Percentiles rank a stretch among this genome's conserved stretches.
Conservation (phyloP, 1,140 invertebrate genomes). For the Lepidotrigona ventralis region DNA sequence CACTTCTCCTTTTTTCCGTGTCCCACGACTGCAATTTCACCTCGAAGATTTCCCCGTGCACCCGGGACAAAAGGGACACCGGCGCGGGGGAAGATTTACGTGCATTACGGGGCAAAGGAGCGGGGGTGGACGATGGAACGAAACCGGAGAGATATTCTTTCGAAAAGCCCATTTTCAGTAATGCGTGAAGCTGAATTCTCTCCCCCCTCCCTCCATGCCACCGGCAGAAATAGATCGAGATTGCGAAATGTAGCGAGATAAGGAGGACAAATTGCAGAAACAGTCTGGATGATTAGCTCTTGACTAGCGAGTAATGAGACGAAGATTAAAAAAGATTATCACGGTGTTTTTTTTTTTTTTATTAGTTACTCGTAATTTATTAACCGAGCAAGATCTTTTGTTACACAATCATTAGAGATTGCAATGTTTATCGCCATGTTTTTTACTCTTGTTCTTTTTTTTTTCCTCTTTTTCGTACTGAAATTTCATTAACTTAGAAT, state of each 20-base stretch:
- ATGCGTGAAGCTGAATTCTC: slow-evolving; percentile 34
- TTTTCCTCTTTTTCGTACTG: no score
- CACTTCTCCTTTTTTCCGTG: slow-evolving; percentile 30
- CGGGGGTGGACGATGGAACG: neutral
- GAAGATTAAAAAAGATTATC: neutral
- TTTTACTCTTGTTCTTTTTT: no score
- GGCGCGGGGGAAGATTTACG: slow-evolving; percentile 37
- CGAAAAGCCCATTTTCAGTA: slow-evolving; percentile 40
- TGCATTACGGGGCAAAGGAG: slow-evolving; percentile 17
- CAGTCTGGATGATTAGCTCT: slow-evolving; percentile 39
- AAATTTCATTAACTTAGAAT: no score
- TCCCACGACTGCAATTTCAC: slow-evolving; percentile 47
- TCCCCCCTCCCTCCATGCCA: neutral
- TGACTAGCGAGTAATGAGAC: neutral
- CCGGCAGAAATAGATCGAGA: slow-evolving; percentile 34
- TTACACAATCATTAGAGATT: no score
- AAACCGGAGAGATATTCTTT: slow-evolving; percentile 49
- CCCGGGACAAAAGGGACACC: slow-evolving; percentile 26
- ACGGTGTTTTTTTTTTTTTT: no score
- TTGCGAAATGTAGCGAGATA: slow-evolving; percentile 48
- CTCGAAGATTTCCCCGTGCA: slow-evolving; percentile 38
- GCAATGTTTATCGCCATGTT: no score
- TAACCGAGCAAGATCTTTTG: neutral
- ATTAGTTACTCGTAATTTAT: neutral
- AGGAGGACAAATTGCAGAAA: slow-evolving; percentile 38